Evolutionary conservation across 92 coral and sea anemone species (phyloP), one percentile per base, ranked within the genome.

Genomic region (Epizoanthus ramosus): DNA sequence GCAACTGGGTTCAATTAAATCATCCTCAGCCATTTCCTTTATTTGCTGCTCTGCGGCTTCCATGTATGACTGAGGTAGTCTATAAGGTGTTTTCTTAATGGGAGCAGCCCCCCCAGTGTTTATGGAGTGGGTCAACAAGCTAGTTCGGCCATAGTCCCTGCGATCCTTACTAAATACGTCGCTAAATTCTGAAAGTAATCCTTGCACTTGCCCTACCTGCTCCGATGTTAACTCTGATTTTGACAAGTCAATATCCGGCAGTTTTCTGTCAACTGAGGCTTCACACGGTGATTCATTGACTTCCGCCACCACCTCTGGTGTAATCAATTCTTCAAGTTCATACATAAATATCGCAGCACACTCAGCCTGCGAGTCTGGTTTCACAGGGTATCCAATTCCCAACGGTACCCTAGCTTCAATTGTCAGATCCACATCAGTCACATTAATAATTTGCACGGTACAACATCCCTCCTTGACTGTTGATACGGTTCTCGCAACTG

Each of bases 51-150:
- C 87, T 54, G 73, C 82, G 6, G 74, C 82, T 56, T 2, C 63
- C 82, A 74, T 84, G 67, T 84, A 14, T 0, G 73, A 45, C 57
- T 84, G 82, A 63, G 87, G 82, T 70, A 74, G 65, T 37, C 80
- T 74, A 4, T 63, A 59, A 0, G 73, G 59, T 63, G 74, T 84
- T 74, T 73, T 84, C 87, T 84, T 43, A 63, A 41, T 65, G 0
- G 81, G 80, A 17, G 67, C 64, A 63, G 87, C 66, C 52, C 37
- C 87, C 71, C 60, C 86, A 83, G 80, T 71, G 45, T 71, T 83
- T 70, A 71, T 58, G 22, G 71, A 71, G 71, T 83, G 72, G 33
- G 86, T 83, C 12, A 83, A 61, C 50, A 83, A 83, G 6, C 77
- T 71, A 28, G 59, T 83, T 37, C 63, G 37, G 79, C 86, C 86